These are phyloP conservation scores for Lordiphosa mommai DNA, from an alignment of 1,140 invertebrate genomes.

Conservation along the genomic window DNA sequence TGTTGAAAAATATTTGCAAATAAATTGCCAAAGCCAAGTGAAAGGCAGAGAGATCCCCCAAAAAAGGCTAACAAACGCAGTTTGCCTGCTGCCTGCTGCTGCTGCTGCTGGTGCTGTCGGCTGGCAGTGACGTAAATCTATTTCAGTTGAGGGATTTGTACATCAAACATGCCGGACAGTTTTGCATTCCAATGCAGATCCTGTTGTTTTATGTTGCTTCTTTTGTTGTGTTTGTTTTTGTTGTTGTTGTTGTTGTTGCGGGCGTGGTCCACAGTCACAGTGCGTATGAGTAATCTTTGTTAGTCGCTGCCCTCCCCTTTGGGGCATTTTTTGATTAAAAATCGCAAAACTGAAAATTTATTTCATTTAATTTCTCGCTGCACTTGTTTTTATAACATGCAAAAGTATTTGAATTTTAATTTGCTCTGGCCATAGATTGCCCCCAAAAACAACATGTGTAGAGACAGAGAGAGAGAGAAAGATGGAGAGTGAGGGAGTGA, in stretches of 20 bases:
- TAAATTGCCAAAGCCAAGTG: conserved; percentile 50
- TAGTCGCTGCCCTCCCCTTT: conserved; percentile 8
- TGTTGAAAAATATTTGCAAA: conserved; percentile 70
- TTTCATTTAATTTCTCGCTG: conserved; percentile 62
- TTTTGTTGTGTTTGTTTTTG: neutral
- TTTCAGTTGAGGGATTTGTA: conserved; percentile 76
- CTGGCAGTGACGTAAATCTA: conserved; percentile 76
- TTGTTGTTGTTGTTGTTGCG: conserved; percentile 31
- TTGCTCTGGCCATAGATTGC: conserved; percentile 49
- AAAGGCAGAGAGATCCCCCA: conserved; percentile 19
- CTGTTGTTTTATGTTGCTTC: neutral
- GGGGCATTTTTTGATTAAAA: conserved; percentile 53
- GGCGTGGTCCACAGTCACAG: conserved; percentile 32
- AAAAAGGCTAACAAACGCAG: conserved; percentile 69
- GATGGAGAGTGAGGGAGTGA: neutral
- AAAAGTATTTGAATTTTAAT: conserved; percentile 67
- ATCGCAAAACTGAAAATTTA: conserved; percentile 52
- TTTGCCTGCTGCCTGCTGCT: conserved; percentile 22
- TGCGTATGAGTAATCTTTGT: conserved; percentile 59
- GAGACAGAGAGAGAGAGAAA: too few relatives aligned
- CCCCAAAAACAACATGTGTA: too few relatives aligned
- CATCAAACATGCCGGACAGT: conserved; percentile 72
- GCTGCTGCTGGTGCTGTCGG: conserved; percentile 32
- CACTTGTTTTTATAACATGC: conserved; percentile 43
- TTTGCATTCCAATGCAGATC: conserved; percentile 52